Base-by-base conservation (phyloP, 2,797 vertebrate genomes). In the Pangasius mekongensis region DNA sequence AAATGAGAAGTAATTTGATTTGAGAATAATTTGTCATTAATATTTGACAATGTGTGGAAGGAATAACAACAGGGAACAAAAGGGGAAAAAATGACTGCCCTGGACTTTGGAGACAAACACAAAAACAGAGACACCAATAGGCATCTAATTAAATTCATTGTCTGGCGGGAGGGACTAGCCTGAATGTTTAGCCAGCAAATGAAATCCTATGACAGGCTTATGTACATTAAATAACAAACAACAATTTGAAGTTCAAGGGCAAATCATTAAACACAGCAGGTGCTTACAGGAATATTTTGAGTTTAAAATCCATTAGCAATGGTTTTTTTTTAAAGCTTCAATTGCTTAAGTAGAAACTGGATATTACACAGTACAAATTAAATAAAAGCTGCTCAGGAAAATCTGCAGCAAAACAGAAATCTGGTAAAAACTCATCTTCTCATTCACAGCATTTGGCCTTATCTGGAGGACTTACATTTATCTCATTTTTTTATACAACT, bases 91-190 rank as follows among this genome's bases (percentile, higher is more conserved):
- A 66, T 33, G 30, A 33, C 13, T 85, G 20, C 22, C 43, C 30
- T 64, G 30, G 39, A 22, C 76, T 74, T 16, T 80, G 83, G 82
- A 60, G 83, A 52, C 8, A 78, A 58, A 83, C 27, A 91, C 74
- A 89, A 88, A 91, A 92, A 84, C 66, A 89, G 54, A 86, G 18
- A 58, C 36, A 87, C 85, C 76, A 89, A 84, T 22, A 83, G 58
- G 66, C 78, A 39, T 85, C 58, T 64, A 64, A 43, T 62, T 83
- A n/a, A 87, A 91, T 90, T 87, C 91, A 88, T 83, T 74, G 71
- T 89, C 43, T 86, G n/a, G n/a, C n/a, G 74, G 47, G 80, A 47
- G 20, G 54, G 49, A 71, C 84, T 64, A 47, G 52, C 0, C 84
- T 52, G 43, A 86, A 56, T 89, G 76, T 90, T 85, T 16, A 60